Conservation (phyloP, 2,113 vertebrate species). For the Pipa parva region DNA sequence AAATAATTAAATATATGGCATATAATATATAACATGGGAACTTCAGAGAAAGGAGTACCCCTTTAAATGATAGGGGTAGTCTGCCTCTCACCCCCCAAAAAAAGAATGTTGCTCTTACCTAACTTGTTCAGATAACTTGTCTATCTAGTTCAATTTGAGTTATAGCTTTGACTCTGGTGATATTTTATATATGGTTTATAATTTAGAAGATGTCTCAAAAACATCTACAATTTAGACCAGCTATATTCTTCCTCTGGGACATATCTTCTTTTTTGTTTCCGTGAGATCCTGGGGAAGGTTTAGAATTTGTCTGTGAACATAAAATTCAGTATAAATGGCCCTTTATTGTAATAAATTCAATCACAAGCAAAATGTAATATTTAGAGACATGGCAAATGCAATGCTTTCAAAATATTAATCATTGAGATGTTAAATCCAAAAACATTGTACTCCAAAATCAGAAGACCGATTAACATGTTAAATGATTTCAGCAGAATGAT, state of each 20-base stretch:
- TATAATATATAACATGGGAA: no score
- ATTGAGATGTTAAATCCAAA: slow-evolving; percentile 15
- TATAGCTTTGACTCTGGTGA: slow-evolving; percentile 15
- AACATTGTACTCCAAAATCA: slow-evolving; percentile 2
- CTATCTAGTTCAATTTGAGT: background rate
- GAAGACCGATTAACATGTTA: slow-evolving; percentile 10
- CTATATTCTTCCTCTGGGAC: slow-evolving; percentile 9
- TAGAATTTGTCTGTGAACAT: slow-evolving; percentile 16
- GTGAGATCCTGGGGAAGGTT: slow-evolving; percentile 5
- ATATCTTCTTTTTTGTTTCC: slow-evolving; percentile 18
- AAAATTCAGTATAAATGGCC: slow-evolving; percentile 14
- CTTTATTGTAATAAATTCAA: slow-evolving; percentile 5
- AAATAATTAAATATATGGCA: no score
- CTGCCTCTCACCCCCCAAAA: background rate
- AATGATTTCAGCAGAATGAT: slow-evolving; percentile 5
- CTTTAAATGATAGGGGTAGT: no score
- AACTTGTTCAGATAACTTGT: background rate
- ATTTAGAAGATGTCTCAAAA: slow-evolving; percentile 29
- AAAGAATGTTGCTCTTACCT: background rate
- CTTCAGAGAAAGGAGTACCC: no score
- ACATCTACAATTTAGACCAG: slow-evolving; percentile 24
- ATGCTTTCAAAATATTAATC: slow-evolving; percentile 2
- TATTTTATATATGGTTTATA: slow-evolving; percentile 22
- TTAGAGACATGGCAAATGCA: background rate
- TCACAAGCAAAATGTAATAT: background rate